Percentiles rank a stretch among this genome's conserved stretches.
Conservation (phyloP, 2,113 vertebrate genomes). For the Oreochromis tanganicae region DNA sequence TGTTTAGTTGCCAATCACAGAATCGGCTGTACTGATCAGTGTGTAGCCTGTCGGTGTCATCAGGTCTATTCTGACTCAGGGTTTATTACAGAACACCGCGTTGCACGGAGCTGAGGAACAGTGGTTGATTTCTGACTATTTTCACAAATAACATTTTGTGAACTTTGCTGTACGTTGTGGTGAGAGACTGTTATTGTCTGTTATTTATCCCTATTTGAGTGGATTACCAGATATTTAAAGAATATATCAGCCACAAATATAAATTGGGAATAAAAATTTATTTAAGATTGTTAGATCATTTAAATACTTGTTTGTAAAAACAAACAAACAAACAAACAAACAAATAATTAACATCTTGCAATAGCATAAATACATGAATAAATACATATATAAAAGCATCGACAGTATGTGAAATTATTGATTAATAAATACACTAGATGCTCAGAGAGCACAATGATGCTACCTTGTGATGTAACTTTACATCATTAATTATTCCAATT, state of each 20-base stretch:
- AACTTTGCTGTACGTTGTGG: neutral
- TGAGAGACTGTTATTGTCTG: neutral
- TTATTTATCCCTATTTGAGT: neutral
- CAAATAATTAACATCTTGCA: neutral
- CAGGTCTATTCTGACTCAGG: neutral
- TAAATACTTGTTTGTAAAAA: neutral
- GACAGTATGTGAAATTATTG: neutral
- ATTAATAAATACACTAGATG: neutral
- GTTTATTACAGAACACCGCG: fast-evolving
- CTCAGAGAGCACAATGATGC: too few species aligned
- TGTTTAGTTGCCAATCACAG: neutral
- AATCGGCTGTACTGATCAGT: neutral
- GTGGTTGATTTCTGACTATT: fast-evolving
- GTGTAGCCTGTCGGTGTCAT: neutral
- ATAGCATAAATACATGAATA: slow-evolving; percentile 20
- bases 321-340: neutral
- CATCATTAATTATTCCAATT: neutral
- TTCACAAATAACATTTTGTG: neutral
- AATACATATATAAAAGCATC: slow-evolving; percentile 1
- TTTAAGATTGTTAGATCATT: neutral
- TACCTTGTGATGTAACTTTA: too few species aligned
- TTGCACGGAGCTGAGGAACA: neutral
- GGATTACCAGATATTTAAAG: neutral
- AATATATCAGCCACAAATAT: neutral
- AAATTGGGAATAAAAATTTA: neutral